phyloP scores from a whole-genome alignment of 2,888 invertebrate genomes.

The Prosopocoilus inquinatus region DNA sequence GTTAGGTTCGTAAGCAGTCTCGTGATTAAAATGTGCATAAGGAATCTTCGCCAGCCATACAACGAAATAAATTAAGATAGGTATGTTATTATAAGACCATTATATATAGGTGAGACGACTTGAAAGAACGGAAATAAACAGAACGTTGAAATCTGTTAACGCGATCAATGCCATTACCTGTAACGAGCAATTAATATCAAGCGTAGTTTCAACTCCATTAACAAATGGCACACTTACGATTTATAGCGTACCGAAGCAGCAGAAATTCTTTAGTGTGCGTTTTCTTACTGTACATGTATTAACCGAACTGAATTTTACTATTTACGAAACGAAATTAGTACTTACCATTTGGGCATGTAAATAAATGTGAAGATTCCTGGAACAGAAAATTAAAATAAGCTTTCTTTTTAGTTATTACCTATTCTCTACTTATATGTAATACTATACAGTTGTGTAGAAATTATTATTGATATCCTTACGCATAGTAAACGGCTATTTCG shows the following conservation, averaged over 20 bases:
- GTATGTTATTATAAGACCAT: neutral
- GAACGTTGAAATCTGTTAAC: too few relatives aligned
- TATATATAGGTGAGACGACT: neutral
- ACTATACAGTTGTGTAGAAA: too few relatives aligned
- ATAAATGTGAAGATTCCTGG: conserved; percentile 62
- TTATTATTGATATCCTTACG: too few relatives aligned
- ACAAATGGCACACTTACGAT: conserved; percentile 11
- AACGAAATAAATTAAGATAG: neutral
- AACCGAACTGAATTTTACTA: neutral
- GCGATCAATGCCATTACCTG: too few relatives aligned
- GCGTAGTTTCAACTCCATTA: too few relatives aligned
- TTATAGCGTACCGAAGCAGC: neutral
- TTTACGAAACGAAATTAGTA: conserved; percentile 29
- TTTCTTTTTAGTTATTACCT: too few relatives aligned
- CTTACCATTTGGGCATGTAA: conserved; percentile 74
- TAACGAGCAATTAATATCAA: too few relatives aligned
- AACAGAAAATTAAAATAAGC: conserved; percentile 47
- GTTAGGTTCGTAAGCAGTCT: conserved; percentile 30
- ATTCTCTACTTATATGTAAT: too few relatives aligned
- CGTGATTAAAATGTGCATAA: conserved; percentile 24
- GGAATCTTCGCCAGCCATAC: neutral
- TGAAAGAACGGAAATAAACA: too few relatives aligned
- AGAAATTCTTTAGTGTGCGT: conserved; percentile 23
- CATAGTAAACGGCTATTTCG: too few relatives aligned
- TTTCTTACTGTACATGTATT: conserved; percentile 20